Evolutionary conservation across 2,797 vertebrate species (phyloP), one percentile per base, ranked within the genome.

Genomic region (Trematomus bernacchii): DNA sequence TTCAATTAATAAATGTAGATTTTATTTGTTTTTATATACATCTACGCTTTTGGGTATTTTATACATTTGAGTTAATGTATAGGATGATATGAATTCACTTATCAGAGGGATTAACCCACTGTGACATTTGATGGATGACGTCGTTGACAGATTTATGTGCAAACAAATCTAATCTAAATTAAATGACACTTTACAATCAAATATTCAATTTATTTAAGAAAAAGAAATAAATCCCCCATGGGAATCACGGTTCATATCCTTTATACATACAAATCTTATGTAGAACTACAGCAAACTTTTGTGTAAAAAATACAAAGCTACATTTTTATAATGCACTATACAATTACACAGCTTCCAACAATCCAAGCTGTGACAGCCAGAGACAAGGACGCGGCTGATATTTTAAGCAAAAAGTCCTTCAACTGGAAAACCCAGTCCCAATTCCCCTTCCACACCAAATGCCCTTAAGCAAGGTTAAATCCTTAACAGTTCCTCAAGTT

Each of bases 231-330:
- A 77, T 79, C 87, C 79, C 77, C 46, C 66, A 80, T 79, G 72
- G 33, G 80, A 88, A 86, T 83, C 65, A 67, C 13, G 51, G 62
- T 65, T 84, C 71, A 66, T 84, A 78, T 75, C 61, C 62, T 83
- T 87, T 85, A 81, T 82, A 91, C 91, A 90, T 89, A 92, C 83
- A 89, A 90, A 89, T 80, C 19, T 87, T 88, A 80, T 80, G 77
- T 76, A 87, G 80, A 76, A 71, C 87, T 90, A 91, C 87, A 88
- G 84, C 87, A 90, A 88, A 87, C 79, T 42, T 61, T 78, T 85
- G 71, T 89, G 90, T 92, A 91, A 91, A 93, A 91, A 93, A 92
- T 89, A 92, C 84, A 87, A 84, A 80, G 76, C 65, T 85, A 89
- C 65, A 74, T 71, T 83, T 90, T 79, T 54, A 53, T 65, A 82